phyloP scores from a whole-genome alignment of 2,888 invertebrate genomes.

The Tolmerus cingulatus region DNA sequence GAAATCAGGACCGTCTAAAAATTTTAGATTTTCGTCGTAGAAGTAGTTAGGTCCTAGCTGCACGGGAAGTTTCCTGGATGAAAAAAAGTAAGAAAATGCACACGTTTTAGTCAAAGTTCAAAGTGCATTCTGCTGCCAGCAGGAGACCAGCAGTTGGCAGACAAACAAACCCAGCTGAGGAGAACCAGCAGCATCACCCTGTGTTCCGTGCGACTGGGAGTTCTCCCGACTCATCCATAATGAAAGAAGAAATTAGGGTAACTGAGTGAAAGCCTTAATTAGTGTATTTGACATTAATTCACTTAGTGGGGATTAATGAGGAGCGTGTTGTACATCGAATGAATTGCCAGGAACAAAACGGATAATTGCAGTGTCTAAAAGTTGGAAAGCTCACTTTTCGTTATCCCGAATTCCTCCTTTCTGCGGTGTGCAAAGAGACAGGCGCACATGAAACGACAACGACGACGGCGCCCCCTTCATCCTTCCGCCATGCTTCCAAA shows the following conservation, averaged over 20 bases:
- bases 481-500: neutral
- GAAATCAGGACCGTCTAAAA: neutral
- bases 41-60: neutral
- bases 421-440: constrained; percentile 3
- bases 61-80: no score
- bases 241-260: constrained; percentile 53
- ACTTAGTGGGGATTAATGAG: constrained; percentile 53
- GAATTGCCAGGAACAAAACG: constrained; percentile 30
- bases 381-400: constrained; percentile 34
- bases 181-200: neutral
- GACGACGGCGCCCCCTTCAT: neutral
- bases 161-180: neutral
- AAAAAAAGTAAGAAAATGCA: no score
- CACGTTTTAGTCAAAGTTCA: neutral
- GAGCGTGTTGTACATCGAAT: constrained; percentile 31
- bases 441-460: constrained; percentile 19
- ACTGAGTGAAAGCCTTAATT: constrained; percentile 53
- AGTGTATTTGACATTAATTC: constrained; percentile 54
- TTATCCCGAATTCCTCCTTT: constrained; percentile 29
- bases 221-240: constrained; percentile 28
- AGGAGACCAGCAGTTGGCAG: neutral
- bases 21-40: neutral
- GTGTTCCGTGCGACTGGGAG: neutral
- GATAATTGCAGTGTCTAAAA: constrained; percentile 38
- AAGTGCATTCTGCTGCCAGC: neutral